phyloP scores from a whole-genome alignment of 2,797 vertebrate species.

The Semotilus atromaculatus region DNA sequence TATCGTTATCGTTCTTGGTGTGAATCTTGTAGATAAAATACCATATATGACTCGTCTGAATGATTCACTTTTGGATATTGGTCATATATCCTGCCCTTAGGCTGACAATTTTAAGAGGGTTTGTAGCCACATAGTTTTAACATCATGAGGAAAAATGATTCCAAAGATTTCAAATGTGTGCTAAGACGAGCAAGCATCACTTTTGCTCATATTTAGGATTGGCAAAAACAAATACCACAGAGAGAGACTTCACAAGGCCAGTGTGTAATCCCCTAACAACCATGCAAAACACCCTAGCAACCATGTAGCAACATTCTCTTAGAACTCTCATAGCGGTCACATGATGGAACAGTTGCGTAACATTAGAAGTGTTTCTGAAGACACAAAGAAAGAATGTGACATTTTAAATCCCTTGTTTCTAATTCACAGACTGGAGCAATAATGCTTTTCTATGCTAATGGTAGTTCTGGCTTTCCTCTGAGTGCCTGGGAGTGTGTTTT shows the following conservation, averaged over 20 bases:
- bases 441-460: slow-evolving; percentile 14
- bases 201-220: neutral
- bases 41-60: neutral
- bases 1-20: neutral
- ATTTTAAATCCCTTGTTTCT: neutral
- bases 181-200: neutral
- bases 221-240: neutral
- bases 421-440: slow-evolving; percentile 34
- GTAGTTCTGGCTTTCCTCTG: slow-evolving; percentile 3
- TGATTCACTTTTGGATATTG: neutral
- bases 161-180: neutral
- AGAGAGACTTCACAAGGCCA: neutral
- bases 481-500: neutral
- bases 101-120: neutral
- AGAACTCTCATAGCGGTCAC: neutral
- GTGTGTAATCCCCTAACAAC: slow-evolving; percentile 5
- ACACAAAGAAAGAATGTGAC: slow-evolving; percentile 2
- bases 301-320: slow-evolving; percentile 14
- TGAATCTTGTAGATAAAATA: neutral
- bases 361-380: neutral
- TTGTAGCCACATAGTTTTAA: neutral
- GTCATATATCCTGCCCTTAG: neutral
- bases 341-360: slow-evolving; percentile 10
- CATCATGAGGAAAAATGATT: neutral
- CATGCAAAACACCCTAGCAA: slow-evolving; percentile 16